These are phyloP conservation scores for Eubasilissa regina DNA, from an alignment of 1,140 invertebrate genomes.

Conservation along the genomic window DNA sequence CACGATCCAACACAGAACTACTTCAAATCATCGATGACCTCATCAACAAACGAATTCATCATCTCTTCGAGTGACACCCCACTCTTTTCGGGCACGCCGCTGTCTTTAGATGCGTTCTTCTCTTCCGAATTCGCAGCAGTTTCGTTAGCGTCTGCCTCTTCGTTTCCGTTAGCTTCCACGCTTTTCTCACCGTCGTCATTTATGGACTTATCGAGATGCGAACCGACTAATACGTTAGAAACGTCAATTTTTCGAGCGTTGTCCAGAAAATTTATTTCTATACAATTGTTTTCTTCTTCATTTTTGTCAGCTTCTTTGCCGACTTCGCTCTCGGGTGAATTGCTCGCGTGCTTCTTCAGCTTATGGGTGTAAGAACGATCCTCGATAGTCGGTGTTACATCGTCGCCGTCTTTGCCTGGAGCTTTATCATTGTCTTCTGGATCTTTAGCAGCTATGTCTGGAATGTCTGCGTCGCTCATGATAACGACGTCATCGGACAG, in stretches of 20 bases:
- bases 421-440: background rate
- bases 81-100: background rate
- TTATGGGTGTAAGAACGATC: conserved; percentile 1
- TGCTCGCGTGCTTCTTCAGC: background rate
- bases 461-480: background rate
- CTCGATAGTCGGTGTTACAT: background rate
- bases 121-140: background rate
- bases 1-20: conserved; percentile 2
- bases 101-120: too few species aligned
- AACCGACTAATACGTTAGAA: background rate
- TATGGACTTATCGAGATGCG: background rate
- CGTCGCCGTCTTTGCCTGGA: background rate
- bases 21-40: conserved; percentile 29
- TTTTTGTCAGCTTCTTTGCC: background rate
- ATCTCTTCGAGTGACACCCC: conserved; percentile 34
- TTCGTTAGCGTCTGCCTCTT: background rate
- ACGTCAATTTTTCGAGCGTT: background rate
- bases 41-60: conserved; percentile 36
- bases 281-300: background rate
- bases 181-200: background rate
- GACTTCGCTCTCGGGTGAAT: background rate
- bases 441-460: background rate
- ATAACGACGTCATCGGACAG: conserved; percentile 17
- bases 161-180: background rate
- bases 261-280: background rate